These are phyloP conservation scores for Paratrypauchen microcephalus DNA, from an alignment of 2,797 vertebrate genomes.

Conservation along the genomic window DNA sequence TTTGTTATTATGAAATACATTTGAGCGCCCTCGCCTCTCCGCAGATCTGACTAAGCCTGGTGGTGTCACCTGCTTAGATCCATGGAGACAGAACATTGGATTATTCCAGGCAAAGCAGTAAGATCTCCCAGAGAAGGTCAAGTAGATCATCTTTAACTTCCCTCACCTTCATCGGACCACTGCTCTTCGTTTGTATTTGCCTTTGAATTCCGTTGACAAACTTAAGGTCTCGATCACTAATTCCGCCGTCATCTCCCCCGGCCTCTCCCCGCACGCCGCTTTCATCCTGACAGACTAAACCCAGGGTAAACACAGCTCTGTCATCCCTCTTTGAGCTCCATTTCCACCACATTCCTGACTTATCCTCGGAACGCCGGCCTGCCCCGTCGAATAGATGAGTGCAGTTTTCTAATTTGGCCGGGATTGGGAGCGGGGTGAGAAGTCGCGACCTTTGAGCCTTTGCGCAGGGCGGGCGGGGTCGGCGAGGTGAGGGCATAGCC, in stretches of 20 bases:
- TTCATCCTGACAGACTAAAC: constrained; percentile 18
- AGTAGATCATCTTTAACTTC: too few species aligned
- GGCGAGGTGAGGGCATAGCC: constrained; percentile 64
- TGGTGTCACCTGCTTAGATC: too few species aligned
- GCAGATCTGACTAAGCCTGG: too few species aligned
- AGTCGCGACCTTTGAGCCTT: constrained; percentile 55
- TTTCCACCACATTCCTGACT: constrained; percentile 33
- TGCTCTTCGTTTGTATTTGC: neutral
- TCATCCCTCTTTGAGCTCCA: constrained; percentile 27
- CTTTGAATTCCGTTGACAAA: neutral
- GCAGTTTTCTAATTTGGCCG: constrained; percentile 60
- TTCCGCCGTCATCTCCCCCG: constrained; percentile 2
- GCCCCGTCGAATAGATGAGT: constrained; percentile 57
- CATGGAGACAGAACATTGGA: too few species aligned
- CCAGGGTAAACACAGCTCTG: constrained; percentile 35
- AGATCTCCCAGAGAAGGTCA: too few species aligned
- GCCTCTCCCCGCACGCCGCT: constrained; percentile 16
- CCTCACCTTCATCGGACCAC: too few species aligned
- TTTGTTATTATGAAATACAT: too few species aligned
- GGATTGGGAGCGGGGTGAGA: constrained; percentile 59
- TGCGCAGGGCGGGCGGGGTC: constrained; percentile 59
- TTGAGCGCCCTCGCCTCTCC: too few species aligned
- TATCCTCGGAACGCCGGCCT: constrained; percentile 36
- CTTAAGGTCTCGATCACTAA: constrained; percentile 14
- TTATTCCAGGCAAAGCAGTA: too few species aligned